A percentile compares a stretch with the other conserved stretches of the same genome.
phyloP scores from a whole-genome alignment of 2,888 invertebrate species.

The Cantharis lateralis region DNA sequence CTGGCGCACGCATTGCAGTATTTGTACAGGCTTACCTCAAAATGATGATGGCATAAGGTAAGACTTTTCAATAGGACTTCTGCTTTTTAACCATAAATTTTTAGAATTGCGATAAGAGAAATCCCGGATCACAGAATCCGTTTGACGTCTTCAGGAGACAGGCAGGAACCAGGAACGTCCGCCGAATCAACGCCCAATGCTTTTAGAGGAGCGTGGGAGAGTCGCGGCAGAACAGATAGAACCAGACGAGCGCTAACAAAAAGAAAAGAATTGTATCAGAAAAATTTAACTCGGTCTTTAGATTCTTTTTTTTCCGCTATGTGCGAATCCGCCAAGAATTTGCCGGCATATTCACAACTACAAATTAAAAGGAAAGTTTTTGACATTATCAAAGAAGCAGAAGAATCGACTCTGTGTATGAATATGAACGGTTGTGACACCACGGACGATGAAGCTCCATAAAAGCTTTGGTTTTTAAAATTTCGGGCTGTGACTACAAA shows the following conservation, averaged over 20 bases:
- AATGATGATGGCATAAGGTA: neutral
- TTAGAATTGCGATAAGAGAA: neutral
- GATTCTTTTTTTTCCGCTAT: slow-evolving; percentile 20
- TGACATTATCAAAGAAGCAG: slow-evolving; percentile 21
- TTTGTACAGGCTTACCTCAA: neutral
- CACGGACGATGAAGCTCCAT: neutral
- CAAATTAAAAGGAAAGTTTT: slow-evolving; percentile 19
- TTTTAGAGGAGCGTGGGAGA: neutral
- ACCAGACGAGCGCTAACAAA: neutral
- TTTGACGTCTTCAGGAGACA: neutral
- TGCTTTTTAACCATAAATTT: neutral
- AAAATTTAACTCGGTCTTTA: slow-evolving; percentile 6
- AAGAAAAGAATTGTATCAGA: neutral
- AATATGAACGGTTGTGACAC: neutral
- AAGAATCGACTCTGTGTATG: slow-evolving; percentile 5
- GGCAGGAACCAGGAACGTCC: neutral
- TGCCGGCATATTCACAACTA: slow-evolving; percentile 14
- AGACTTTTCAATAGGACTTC: neutral
- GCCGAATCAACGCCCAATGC: neutral
- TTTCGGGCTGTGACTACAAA: neutral
- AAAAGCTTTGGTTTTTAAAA: neutral
- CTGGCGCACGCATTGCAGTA: neutral
- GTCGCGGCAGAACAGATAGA: neutral
- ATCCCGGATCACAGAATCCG: neutral
- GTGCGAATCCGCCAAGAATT: slow-evolving; percentile 21